phyloP scores from a whole-genome alignment of 2,797 vertebrate genomes.

The Myotis findleyi region DNA sequence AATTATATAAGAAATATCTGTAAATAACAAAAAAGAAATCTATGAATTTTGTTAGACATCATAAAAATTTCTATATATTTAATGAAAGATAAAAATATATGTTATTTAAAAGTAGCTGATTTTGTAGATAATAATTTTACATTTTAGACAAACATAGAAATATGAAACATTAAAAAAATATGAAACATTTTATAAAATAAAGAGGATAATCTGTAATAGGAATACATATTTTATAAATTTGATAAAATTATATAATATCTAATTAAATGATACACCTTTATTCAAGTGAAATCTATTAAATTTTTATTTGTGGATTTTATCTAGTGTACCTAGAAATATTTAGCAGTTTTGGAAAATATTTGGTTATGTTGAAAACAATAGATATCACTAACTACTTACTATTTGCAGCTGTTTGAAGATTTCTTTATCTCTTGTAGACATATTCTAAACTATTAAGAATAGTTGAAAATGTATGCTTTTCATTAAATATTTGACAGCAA shows the following conservation, averaged over 20 bases:
- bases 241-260: not conserved
- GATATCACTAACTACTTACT: not conserved
- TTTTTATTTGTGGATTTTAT: slow-evolving; percentile 21
- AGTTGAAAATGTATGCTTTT: not conserved
- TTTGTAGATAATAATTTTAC: not conserved
- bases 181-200: not conserved
- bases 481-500: not conserved
- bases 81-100: slow-evolving; percentile 15
- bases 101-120: not conserved
- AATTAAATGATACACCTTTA: not conserved
- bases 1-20: not conserved
- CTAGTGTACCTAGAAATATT: not conserved
- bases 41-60: slow-evolving; percentile 28
- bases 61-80: not conserved
- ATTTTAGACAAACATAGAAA: not conserved
- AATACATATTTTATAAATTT: slow-evolving; percentile 2
- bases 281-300: slow-evolving; percentile 22
- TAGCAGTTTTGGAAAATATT: not conserved
- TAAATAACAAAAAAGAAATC: not conserved
- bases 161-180: not conserved
- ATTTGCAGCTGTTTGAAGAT: not conserved
- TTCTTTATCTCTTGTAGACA: not conserved
- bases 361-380: not conserved
- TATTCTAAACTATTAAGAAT: not conserved
- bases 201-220: not conserved